Evolutionary conservation across 2,113 vertebrate species (phyloP).

Genomic region (Dipodomys spectabilis): DNA sequence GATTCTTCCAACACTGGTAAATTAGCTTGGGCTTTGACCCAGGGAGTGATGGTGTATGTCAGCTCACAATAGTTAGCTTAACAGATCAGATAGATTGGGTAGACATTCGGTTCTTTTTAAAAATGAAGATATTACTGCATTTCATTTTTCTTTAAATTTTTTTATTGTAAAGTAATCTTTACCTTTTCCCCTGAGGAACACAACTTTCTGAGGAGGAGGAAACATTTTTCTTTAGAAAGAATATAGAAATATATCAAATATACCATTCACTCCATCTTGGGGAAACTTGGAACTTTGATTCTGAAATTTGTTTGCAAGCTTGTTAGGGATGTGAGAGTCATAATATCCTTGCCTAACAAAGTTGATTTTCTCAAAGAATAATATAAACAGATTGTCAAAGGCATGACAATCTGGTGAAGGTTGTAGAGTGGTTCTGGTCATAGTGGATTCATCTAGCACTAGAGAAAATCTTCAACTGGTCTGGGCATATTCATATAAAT

Average conservation of each 20-base stretch:
- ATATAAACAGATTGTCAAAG: not conserved
- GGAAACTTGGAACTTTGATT: constrained; percentile 7
- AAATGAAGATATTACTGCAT: too few species aligned
- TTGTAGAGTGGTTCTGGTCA: too few species aligned
- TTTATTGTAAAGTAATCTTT: too few species aligned
- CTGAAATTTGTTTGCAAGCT: constrained; percentile 17
- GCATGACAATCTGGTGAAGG: not conserved
- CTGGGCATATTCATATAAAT: not conserved
- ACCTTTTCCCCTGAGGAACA: not conserved
- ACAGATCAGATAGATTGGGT: not conserved
- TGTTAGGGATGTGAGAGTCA: not conserved
- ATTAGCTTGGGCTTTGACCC: not conserved
- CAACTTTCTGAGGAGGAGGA: not conserved
- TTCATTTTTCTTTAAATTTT: too few species aligned
- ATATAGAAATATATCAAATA: not conserved
- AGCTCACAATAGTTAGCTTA: not conserved
- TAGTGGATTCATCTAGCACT: not conserved
- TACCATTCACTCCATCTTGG: not conserved
- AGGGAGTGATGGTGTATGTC: not conserved
- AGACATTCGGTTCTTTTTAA: not conserved
- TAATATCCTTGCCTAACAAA: not conserved
- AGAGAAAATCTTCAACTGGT: not conserved
- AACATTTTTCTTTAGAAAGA: not conserved
- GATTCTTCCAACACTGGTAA: too few species aligned
- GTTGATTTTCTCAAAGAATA: not conserved